A percentile compares a stretch with the other conserved stretches of the same genome.
Evolutionary conservation across 2,113 vertebrate genomes (phyloP).

Genomic region (Aleadryas rufinucha): DNA sequence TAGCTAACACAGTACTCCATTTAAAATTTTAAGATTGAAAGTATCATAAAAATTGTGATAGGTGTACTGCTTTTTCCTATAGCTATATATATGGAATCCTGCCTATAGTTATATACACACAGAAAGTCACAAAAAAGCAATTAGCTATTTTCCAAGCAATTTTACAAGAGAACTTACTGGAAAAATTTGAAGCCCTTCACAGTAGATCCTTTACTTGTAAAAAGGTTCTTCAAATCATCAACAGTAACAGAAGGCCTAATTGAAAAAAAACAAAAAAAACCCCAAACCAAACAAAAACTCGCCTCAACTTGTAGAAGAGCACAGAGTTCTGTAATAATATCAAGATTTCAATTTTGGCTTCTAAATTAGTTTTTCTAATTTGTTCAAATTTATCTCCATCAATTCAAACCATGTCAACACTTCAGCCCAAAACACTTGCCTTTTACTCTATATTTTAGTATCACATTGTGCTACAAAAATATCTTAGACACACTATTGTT

Average conservation of each 20-base stretch:
- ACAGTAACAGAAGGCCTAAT: conserved; percentile 77
- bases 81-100: background rate
- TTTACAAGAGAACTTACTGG: conserved; percentile 72
- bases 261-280: background rate
- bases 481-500: background rate
- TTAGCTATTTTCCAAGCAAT: background rate
- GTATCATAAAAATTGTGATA: background rate
- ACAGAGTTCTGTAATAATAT: background rate
- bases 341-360: background rate
- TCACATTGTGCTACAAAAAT: background rate
- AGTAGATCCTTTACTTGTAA: conserved; percentile 75
- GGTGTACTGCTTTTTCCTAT: background rate
- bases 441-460: background rate
- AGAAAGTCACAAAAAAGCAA: background rate
- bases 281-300: background rate
- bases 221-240: conserved; percentile 83
- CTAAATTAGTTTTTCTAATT: background rate
- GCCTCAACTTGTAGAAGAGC: background rate
- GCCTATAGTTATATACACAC: background rate
- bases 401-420: background rate
- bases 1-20: background rate
- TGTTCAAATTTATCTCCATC: background rate
- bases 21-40: background rate
- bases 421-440: background rate
- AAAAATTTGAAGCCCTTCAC: conserved; percentile 84